Evolutionary conservation across 2,888 invertebrate genomes (phyloP).

Genomic region (Platynereis dumerilii): DNA sequence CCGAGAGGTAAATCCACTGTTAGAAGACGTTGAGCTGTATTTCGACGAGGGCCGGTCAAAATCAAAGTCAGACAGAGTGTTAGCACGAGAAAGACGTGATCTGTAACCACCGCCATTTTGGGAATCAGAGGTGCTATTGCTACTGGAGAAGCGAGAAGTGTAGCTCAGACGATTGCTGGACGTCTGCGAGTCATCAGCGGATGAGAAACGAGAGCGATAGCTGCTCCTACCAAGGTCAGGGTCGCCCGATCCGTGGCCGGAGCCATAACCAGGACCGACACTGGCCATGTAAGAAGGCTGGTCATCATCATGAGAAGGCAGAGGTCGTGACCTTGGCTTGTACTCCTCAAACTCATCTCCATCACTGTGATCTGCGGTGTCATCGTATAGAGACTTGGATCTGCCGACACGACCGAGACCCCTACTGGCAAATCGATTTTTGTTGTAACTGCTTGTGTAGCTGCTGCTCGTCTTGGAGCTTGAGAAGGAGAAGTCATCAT

Average conservation of each 20-base stretch:
- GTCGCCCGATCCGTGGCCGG: not conserved
- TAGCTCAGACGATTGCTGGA: not conserved
- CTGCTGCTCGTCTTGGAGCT: not conserved
- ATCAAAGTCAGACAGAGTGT: constrained; percentile 16
- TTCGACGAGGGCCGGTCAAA: constrained; percentile 17
- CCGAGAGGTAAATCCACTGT: constrained; percentile 23
- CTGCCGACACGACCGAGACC: constrained; percentile 1
- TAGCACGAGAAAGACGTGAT: not conserved
- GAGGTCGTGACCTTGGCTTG: not conserved
- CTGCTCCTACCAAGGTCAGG: not conserved
- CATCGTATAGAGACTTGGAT: constrained; percentile 19
- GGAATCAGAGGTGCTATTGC: not conserved
- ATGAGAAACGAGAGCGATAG: not conserved
- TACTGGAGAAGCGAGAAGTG: not conserved
- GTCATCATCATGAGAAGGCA: not conserved
- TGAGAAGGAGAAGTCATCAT: too few relatives aligned
- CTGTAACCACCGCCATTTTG: not conserved
- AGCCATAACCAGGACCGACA: not conserved
- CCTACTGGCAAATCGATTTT: not conserved
- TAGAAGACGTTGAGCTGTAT: constrained; percentile 7
- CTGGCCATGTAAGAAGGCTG: not conserved
- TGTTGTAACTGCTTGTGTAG: not conserved
- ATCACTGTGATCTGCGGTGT: not conserved
- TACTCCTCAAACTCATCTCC: not conserved
- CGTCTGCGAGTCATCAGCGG: not conserved